These are phyloP conservation scores for Tiaroga cobitis DNA, from an alignment of 2,797 vertebrate species.

Conservation along the genomic window DNA sequence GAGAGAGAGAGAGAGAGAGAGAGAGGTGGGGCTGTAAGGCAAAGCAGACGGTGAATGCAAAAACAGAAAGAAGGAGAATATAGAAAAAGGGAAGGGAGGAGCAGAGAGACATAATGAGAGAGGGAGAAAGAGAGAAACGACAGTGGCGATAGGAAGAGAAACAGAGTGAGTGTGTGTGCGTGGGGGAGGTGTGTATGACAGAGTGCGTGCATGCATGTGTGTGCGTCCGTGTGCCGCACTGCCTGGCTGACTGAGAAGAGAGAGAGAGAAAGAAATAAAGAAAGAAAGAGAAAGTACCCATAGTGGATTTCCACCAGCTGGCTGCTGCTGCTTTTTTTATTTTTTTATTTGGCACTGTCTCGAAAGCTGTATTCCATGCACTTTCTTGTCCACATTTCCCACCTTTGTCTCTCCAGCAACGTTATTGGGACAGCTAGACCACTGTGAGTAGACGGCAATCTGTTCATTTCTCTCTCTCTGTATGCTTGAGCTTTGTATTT, in stretches of 20 bases:
- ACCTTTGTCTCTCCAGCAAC: conserved; percentile 64
- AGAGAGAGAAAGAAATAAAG: conserved; percentile 62
- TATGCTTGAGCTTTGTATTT: conserved; percentile 43
- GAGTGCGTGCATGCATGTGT: conserved; percentile 42
- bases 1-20: conserved; percentile 61
- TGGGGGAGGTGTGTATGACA: conserved; percentile 59
- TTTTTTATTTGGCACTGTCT: conserved; percentile 35
- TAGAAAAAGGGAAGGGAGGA: conserved; percentile 82
- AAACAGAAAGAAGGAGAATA: conserved; percentile 79
- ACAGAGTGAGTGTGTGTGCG: conserved; percentile 63
- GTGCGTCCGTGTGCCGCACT: conserved; percentile 55
- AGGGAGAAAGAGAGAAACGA: conserved; percentile 75
- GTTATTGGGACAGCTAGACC: conserved; percentile 68
- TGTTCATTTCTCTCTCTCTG: conserved; percentile 31
- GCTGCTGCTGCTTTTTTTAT: conserved; percentile 38
- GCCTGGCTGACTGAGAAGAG: conserved; percentile 66
- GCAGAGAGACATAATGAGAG: conserved; percentile 82
- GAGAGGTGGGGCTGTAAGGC: conserved; percentile 73
- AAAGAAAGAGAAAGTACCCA: conserved; percentile 57
- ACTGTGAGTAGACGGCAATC: conserved; percentile 74
- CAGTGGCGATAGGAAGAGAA: conserved; percentile 72
- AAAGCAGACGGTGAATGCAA: conserved; percentile 77
- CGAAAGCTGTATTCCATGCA: conserved; percentile 70
- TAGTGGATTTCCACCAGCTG: conserved; percentile 62
- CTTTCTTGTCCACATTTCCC: conserved; percentile 65